A percentile compares a stretch with the other conserved stretches of the same genome.
phyloP scores from a whole-genome alignment of 2,113 vertebrate genomes.

The Phalacrocorax aristotelis region DNA sequence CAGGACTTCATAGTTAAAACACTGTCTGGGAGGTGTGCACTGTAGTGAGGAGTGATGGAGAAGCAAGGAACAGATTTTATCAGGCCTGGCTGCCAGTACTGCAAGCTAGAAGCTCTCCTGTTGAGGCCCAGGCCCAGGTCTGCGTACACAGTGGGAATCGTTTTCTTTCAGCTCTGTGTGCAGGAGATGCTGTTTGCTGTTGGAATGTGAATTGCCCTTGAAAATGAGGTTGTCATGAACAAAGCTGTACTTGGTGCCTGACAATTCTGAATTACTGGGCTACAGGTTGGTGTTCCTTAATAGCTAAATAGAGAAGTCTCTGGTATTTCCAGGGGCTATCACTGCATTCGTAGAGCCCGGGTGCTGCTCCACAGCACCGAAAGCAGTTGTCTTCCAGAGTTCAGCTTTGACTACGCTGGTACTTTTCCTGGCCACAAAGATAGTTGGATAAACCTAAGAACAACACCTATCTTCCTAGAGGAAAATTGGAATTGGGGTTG shows the following conservation, averaged over 20 bases:
- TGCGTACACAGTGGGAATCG: fast-evolving
- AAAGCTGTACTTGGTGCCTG: background rate
- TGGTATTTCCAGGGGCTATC: background rate
- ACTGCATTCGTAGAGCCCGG: background rate
- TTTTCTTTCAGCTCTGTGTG: background rate
- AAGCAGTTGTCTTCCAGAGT: background rate
- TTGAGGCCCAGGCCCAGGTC: background rate
- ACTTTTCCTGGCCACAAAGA: background rate
- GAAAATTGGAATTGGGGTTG: background rate
- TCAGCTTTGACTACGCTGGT: background rate
- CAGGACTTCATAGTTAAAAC: background rate
- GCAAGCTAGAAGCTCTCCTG: background rate
- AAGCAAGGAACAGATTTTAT: background rate
- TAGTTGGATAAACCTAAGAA: background rate
- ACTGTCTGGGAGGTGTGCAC: background rate
- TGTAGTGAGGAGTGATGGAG: background rate
- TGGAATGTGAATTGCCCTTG: background rate
- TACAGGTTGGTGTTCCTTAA: background rate
- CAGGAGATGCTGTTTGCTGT: background rate
- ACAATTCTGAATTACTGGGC: background rate
- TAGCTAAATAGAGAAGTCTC: background rate
- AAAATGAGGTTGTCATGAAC: background rate
- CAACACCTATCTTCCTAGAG: background rate
- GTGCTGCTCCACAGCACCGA: background rate
- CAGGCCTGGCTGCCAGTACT: too few relatives aligned